Base-by-base conservation (phyloP, 2,797 vertebrate species). In the Acanthopagrus latus region DNA sequence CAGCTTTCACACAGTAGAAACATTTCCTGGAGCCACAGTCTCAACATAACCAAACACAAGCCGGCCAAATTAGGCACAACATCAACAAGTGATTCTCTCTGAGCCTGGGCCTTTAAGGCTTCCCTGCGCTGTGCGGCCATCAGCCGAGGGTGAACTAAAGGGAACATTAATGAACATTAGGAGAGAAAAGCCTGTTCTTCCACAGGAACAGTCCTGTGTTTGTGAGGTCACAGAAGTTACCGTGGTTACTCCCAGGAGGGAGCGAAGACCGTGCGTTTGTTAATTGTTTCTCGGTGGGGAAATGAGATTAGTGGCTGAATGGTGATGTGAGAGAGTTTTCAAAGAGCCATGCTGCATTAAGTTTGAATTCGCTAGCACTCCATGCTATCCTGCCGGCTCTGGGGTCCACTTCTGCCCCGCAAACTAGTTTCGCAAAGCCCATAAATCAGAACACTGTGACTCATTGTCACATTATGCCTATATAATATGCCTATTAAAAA, bases 251-350 rank as follows among this genome's bases (percentile, higher is more conserved):
- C 83, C 67, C 91, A 90, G 91, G 91, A 94, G 91, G 93, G 91
- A 92, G 92, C 66, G 73, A 95, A 95, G 91, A 94, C 93, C 88
- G 94, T 88, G 88, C 91, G 87, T 94, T 93, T 94, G 94, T 95
- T 93, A 91, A 95, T 95, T 95, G 95, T 95, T 94, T 93, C 86
- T 91, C 88, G 80, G 91, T 87, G 85, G 87, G 93, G 93, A 95
- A 95, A 95, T 93, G 90, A 96, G 95, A 96, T 96, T 95, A 96
- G 95, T 95, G 88, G 87, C 90, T 95, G 94, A 95, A 94, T 95
- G 94, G 94, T 94, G 92, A 93, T 95, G 94, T 94, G 93, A 91
- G 91, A 93, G 94, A 91, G 90, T 94, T 94, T 93, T 94, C 90
- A 93, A 93, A 93, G 88, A 91, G 92, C 85, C 87, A 88, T 91